Evolutionary conservation across 2,797 vertebrate genomes (phyloP).

Genomic region (Lutjanus argentimaculatus): DNA sequence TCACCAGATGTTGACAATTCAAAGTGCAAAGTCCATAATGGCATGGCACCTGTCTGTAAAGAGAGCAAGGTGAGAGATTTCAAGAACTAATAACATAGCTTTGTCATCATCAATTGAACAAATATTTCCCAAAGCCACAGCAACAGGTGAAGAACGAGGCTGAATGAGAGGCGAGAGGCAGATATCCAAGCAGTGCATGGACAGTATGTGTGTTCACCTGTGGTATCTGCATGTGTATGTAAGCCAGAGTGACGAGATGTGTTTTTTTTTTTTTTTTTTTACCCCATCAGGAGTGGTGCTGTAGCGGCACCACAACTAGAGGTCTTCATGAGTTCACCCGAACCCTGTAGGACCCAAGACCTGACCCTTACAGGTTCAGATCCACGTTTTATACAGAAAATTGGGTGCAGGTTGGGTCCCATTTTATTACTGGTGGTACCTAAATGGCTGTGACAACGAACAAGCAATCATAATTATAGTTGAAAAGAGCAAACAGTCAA

Average conservation of each 20-base stretch:
- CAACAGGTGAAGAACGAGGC: slow-evolving; percentile 13
- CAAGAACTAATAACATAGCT: slow-evolving; percentile 51
- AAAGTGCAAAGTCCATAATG: slow-evolving; percentile 63
- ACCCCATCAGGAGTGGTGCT: neutral
- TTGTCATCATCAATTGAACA: slow-evolving; percentile 57
- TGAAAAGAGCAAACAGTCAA: no score
- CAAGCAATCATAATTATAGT: no score
- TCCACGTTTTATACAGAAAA: no score
- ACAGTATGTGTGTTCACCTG: neutral
- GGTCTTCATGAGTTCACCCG: no score
- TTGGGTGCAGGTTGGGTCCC: no score
- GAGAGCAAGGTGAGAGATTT: slow-evolving; percentile 67
- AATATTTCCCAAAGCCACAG: slow-evolving; percentile 16
- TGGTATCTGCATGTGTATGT: slow-evolving; percentile 26
- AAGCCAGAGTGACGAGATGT: slow-evolving; percentile 13
- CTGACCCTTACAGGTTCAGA: no score
- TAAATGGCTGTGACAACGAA: no score
- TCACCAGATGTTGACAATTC: slow-evolving; percentile 68
- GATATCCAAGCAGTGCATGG: slow-evolving; percentile 28
- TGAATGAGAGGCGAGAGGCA: slow-evolving; percentile 36
- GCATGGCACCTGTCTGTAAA: slow-evolving; percentile 65
- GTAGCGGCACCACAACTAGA: neutral
- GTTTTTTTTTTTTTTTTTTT: neutral
- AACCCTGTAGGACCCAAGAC: no score
- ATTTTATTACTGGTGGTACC: no score